Conservation (phyloP, 1,140 invertebrate species). For the Bombus balteatus region DNA sequence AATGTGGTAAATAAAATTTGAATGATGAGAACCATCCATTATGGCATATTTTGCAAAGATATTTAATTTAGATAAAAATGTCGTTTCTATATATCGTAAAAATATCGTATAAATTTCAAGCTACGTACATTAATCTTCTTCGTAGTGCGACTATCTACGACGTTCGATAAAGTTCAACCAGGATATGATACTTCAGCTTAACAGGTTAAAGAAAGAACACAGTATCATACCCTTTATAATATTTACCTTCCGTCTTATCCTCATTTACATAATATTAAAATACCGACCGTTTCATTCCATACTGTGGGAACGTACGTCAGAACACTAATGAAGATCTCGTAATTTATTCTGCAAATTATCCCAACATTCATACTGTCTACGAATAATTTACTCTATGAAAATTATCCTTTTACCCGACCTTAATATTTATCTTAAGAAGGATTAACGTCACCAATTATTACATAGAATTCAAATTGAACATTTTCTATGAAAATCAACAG, state of each 20-base stretch:
- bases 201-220: not conserved
- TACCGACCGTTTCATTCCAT: not conserved
- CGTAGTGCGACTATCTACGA: too few species aligned
- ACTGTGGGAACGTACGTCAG: not conserved
- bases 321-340: not conserved
- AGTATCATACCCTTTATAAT: not conserved
- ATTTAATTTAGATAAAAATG: not conserved
- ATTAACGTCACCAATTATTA: not conserved
- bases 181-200: constrained; percentile 4
- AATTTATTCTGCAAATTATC: constrained; percentile 7
- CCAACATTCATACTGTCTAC: not conserved
- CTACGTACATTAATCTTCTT: not conserved
- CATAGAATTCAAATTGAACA: not conserved
- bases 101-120: not conserved
- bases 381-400: not conserved
- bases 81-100: not conserved
- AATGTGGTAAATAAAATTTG: not conserved
- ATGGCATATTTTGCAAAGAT: not conserved
- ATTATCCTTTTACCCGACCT: not conserved
- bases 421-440: not conserved
- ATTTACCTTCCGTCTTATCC: not conserved
- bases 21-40: not conserved
- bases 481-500: not conserved
- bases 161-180: not conserved
- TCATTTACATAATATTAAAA: constrained; percentile 21